Evolutionary conservation across 2,797 vertebrate species (phyloP), one percentile per base, ranked within the genome.

Genomic region (Hirundo rustica): DNA sequence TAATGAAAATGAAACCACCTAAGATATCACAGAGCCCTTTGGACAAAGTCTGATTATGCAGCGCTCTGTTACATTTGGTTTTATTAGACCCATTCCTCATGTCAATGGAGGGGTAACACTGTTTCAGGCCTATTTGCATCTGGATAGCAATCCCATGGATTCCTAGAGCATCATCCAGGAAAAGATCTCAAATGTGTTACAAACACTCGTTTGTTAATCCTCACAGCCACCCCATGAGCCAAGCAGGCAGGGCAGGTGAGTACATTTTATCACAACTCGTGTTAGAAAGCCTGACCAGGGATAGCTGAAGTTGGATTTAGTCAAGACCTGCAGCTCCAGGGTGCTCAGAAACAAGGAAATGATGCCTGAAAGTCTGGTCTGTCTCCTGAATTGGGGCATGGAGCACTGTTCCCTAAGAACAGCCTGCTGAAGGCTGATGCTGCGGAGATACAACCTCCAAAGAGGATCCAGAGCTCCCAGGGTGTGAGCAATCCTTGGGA

Each of bases 61-160:
- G 78, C 0, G 0, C 75, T 55, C n/a, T 3, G 7, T 51, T 74
- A 50, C 79, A 89, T 87, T 42, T 1, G 8, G 77, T 27, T 86
- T 95, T 91, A 94, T 94, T 70, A 89, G 75, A 77, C 7, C 21
- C 45, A 83, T 94, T 75, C 57, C 60, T 95, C 85, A 87, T 20
- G 38, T 26, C 72, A 13, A 25, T 45, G 44, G 67, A 73, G 91
- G 85, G 61, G 57, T 38, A 54, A 66, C 18, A 48, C 30, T 16
- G 55, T 34, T 85, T 89, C 92, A 94, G 61, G 53, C 26, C 23
- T 71, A 67, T 83, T 26, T 95, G 72, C 72, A 88, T 70, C 51
- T 51, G 48, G 70, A 19, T 29, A 88, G 88, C 45, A 51, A 89
- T 25, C 22, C 68, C 45, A n/a, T 5, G 34, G 47, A 51, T 76